Percentiles rank a stretch among this genome's conserved stretches.
Evolutionary conservation across 2,797 vertebrate genomes (phyloP).

Genomic region (Anguilla pacifica): DNA sequence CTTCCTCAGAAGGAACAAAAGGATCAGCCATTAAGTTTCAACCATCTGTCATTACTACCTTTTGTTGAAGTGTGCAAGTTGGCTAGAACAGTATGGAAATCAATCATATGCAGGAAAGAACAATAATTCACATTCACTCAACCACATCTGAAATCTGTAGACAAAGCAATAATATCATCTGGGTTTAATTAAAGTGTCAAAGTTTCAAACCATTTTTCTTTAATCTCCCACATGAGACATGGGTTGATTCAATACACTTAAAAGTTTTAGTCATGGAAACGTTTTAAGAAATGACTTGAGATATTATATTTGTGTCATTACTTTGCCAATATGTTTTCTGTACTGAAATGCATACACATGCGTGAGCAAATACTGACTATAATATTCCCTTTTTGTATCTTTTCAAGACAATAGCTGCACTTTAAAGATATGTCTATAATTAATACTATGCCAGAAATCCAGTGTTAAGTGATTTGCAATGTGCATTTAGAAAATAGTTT

Average conservation of each 20-base stretch:
- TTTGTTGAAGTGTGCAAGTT: constrained; percentile 19
- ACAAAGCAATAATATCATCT: constrained; percentile 13
- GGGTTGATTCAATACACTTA: background rate
- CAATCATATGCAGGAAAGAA: constrained; percentile 33
- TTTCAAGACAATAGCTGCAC: background rate
- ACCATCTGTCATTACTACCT: constrained; percentile 21
- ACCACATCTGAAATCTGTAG: constrained; percentile 19
- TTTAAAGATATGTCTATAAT: background rate
- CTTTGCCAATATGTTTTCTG: too few species aligned
- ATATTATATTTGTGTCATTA: background rate
- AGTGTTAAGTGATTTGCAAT: background rate
- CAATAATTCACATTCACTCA: constrained; percentile 35
- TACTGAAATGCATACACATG: background rate
- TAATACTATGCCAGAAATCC: background rate
- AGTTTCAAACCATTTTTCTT: constrained; percentile 20
- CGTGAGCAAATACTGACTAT: background rate
- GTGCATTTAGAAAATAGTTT: background rate
- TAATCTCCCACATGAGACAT: background rate
- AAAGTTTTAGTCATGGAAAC: background rate
- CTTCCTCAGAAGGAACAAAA: background rate
- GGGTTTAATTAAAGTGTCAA: constrained; percentile 19
- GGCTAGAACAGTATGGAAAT: constrained; percentile 23
- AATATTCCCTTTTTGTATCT: background rate
- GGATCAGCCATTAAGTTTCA: constrained; percentile 5
- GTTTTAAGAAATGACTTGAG: background rate